phyloP scores from a whole-genome alignment of 2,888 invertebrate species.

The Noctua fimbriata region DNA sequence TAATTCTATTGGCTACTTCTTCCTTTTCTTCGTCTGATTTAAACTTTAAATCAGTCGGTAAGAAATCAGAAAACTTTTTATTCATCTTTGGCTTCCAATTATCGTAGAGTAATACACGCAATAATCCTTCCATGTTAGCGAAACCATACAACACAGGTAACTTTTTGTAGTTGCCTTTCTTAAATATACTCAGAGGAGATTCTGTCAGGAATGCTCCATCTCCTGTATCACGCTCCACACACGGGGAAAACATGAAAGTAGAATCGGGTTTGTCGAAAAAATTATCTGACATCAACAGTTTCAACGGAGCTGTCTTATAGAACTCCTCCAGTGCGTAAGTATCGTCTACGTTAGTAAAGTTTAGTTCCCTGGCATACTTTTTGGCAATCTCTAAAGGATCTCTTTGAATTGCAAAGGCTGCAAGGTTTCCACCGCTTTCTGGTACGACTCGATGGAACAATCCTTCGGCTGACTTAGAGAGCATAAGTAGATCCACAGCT shows the following conservation, averaged over 20 bases:
- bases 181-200: constrained; percentile 73
- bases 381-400: constrained; percentile 24
- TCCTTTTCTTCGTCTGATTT: constrained; percentile 69
- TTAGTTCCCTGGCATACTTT: constrained; percentile 13
- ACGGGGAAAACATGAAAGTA: constrained; percentile 63
- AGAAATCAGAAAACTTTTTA: constrained; percentile 75
- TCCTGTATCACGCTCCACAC: constrained; percentile 66
- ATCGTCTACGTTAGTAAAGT: neutral
- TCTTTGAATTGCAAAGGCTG: constrained; percentile 36
- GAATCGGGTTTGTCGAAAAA: constrained; percentile 43
- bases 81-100: constrained; percentile 74
- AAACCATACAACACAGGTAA: constrained; percentile 77
- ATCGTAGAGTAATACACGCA: constrained; percentile 64
- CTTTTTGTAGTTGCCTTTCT: constrained; percentile 71
- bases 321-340: too few species aligned
- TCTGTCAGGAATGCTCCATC: constrained; percentile 72
- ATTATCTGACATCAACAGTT: too few species aligned
- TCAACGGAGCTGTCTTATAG: too few species aligned
- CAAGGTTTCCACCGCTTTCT: constrained; percentile 41
- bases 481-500: constrained; percentile 25
- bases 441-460: constrained; percentile 33
- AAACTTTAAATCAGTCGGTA: constrained; percentile 77
- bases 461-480: constrained; percentile 30
- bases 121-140: constrained; percentile 73
- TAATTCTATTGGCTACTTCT: constrained; percentile 32